Evolutionary conservation across 2,113 vertebrate genomes (phyloP), one percentile per base, ranked within the genome.

Genomic region (Machaerirhynchus nigripectus): DNA sequence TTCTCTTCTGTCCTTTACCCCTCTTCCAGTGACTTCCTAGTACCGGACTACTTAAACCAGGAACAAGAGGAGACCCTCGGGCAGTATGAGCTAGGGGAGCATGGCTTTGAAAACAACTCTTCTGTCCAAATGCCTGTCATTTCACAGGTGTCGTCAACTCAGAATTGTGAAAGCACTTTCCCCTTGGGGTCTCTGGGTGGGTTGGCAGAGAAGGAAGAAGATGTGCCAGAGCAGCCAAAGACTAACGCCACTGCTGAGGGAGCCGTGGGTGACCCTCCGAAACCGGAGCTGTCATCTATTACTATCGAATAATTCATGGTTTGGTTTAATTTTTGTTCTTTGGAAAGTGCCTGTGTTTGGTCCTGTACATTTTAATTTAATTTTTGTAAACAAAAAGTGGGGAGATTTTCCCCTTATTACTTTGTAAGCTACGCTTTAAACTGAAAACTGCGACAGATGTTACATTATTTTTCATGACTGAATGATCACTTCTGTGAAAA

Each of bases 11-110:
- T 96, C 90, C 97, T 98, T 98, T 98, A 70, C 91, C 92, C 93
- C 94, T 98, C 93, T 93, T 97, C 63, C 97, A 99, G 99, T 99
- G 99, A 99, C 99, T 99, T 99, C 99, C 98, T 99, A 99, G 98
- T 99, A 97, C 99, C 99, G 98, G 99, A 99, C 99, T 99, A 99
- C 98, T 98, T 99, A 98, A 99, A 98, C 98, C 99, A 99, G 97
- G 99, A 99, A 47, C 99, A 99, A 97, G 99, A 99, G 96, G 99
- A 99, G 97, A 98, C 98, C 96, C 98, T 99, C 96, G 99, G 98
- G 97, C 99, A 99, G 96, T 99, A 99, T 91, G 99, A 99, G 96
- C 98, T 99, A 97, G 99, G 98, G 98, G 99, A 99, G 97, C 98
- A 99, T 95, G 97, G 98, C 97, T 98, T 98, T 97, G 98, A 99